These are phyloP conservation scores for Charadrius vociferus DNA, from an alignment of 2,113 vertebrate genomes.

Conservation along the genomic window DNA sequence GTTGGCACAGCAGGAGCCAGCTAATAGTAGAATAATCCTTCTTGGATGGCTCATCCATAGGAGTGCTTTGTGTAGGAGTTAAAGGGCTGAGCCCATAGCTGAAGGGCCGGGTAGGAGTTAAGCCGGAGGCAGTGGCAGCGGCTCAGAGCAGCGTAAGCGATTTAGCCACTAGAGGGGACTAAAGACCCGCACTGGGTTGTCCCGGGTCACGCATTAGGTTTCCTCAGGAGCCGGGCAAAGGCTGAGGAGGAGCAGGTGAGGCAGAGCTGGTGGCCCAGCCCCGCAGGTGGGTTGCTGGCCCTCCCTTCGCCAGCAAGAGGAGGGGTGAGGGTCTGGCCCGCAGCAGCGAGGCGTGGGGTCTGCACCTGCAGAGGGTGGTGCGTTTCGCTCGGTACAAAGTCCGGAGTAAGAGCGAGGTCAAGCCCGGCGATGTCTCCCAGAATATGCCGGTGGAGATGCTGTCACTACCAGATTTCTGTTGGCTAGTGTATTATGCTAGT, in stretches of 20 bases:
- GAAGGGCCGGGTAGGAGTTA: rapidly evolving
- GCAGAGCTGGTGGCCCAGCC: neutral
- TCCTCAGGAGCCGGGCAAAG: neutral
- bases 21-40: rapidly evolving
- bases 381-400: rapidly evolving
- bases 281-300: neutral
- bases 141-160: rapidly evolving
- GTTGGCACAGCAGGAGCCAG: rapidly evolving
- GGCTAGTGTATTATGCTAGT: rapidly evolving
- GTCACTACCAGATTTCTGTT: rapidly evolving
- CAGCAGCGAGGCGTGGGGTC: no score
- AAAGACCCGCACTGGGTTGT: neutral
- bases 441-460: rapidly evolving
- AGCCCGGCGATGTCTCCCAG: rapidly evolving
- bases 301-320: rapidly evolving
- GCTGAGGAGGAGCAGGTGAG: neutral
- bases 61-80: rapidly evolving
- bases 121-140: neutral
- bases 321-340: no score
- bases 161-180: conserved; percentile 30
- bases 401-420: rapidly evolving
- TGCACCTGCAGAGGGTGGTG: rapidly evolving
- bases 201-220: rapidly evolving
- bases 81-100: rapidly evolving
- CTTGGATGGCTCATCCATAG: rapidly evolving